Percentiles rank a stretch among this genome's conserved stretches.
Conservation (phyloP, 64 coral and sea anemone genomes). For the Orbicella faveolata region DNA sequence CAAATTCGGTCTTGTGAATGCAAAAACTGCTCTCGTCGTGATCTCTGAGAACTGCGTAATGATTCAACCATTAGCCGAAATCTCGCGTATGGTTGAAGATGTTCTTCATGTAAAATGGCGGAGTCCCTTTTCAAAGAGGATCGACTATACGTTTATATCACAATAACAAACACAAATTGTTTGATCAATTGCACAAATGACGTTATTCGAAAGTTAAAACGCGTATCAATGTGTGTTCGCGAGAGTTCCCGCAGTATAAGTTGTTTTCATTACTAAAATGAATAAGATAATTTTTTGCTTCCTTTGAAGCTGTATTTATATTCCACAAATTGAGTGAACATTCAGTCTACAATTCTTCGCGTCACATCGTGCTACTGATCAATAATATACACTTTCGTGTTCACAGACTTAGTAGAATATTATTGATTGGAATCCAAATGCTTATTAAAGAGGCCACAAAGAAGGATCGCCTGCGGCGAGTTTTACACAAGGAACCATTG, state of each 20-base stretch:
- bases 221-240: background rate
- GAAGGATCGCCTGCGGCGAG: background rate
- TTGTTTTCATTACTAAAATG: background rate
- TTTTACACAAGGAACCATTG: conserved; percentile 9
- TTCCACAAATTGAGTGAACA: background rate
- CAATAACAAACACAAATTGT: background rate
- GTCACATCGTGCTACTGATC: background rate
- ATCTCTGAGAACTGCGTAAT: conserved; percentile 1
- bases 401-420: conserved; percentile 8
- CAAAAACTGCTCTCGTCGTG: conserved; percentile 30
- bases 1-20: conserved; percentile 41
- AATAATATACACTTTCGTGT: background rate
- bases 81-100: background rate
- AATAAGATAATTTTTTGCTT: conserved; percentile 12
- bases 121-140: background rate
- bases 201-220: background rate
- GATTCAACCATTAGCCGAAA: background rate
- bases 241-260: background rate
- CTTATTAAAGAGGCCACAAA: background rate
- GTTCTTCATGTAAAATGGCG: background rate
- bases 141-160: background rate
- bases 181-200: background rate
- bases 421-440: background rate
- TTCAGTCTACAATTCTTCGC: background rate
- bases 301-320: background rate